A percentile compares a stretch with the other conserved stretches of the same genome.
Evolutionary conservation across 2,888 invertebrate species (phyloP).

Genomic region (Rhaphigaster nebulosa): DNA sequence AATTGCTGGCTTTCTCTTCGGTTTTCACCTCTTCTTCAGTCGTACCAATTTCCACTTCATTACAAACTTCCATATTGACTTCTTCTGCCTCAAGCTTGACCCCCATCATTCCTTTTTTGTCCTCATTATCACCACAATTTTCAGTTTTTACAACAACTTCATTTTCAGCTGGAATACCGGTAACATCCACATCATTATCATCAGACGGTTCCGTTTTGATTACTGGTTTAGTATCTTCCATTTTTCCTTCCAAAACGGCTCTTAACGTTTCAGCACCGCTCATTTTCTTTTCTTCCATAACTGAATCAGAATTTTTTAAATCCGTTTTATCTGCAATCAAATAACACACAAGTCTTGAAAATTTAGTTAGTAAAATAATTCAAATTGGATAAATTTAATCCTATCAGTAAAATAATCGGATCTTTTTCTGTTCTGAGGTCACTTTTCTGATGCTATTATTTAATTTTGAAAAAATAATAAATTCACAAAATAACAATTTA

Average conservation of each 20-base stretch:
- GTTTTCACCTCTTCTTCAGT: conserved; percentile 65
- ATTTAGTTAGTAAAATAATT: background rate
- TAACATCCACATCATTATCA: conserved; percentile 58
- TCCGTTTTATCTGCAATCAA: conserved; percentile 66
- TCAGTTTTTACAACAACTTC: conserved; percentile 60
- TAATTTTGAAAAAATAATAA: too few species aligned
- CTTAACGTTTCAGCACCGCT: conserved; percentile 64
- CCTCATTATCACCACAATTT: background rate
- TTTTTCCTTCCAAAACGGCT: conserved; percentile 63
- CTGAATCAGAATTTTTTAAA: conserved; percentile 64
- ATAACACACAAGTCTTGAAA: background rate
- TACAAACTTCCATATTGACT: conserved; percentile 64
- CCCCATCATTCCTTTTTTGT: conserved; percentile 7
- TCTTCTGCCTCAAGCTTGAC: conserved; percentile 62
- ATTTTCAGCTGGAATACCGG: conserved; percentile 55
- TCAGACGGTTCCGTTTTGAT: conserved; percentile 55
- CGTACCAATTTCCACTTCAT: conserved; percentile 66
- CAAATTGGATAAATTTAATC: background rate
- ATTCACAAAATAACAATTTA: too few species aligned
- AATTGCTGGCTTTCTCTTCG: conserved; percentile 24
- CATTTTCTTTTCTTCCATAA: conserved; percentile 62
- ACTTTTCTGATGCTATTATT: too few species aligned
- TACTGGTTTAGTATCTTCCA: conserved; percentile 58
- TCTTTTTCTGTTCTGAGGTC: too few species aligned
- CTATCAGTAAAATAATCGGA: too few species aligned